Percentiles rank a stretch among this genome's conserved stretches.
phyloP scores from a whole-genome alignment of 2,113 vertebrate species.

The Oenanthe oenanthe region DNA sequence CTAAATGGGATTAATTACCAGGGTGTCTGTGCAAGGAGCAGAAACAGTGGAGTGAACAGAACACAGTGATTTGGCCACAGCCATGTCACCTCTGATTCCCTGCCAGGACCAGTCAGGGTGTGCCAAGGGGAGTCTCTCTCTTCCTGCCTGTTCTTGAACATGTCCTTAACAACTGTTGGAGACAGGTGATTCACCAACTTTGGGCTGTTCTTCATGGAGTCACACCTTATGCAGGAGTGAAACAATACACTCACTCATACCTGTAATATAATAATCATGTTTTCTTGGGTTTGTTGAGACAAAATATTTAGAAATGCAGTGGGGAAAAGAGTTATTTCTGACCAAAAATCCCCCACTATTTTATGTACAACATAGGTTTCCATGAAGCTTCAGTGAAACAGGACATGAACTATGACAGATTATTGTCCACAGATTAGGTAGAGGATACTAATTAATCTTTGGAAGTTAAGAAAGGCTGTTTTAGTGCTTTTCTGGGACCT shows the following conservation, averaged over 20 bases:
- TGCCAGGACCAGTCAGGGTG: not conserved
- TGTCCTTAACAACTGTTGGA: not conserved
- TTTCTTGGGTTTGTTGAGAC: not conserved
- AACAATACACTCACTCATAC: not conserved
- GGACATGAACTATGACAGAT: not conserved
- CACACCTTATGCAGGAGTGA: not conserved
- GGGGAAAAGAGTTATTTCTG: not conserved
- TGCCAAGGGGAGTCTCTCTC: not conserved
- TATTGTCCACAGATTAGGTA: not conserved
- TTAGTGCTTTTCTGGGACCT: not conserved
- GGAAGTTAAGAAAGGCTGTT: not conserved
- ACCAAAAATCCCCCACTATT: rapidly evolving
- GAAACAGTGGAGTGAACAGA: not conserved
- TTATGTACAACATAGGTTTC: rapidly evolving
- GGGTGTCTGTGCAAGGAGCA: not conserved
- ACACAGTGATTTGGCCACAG: rapidly evolving
- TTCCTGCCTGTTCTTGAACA: not conserved
- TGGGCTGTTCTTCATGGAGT: not conserved
- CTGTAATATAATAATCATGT: not conserved
- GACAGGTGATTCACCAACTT: not conserved
- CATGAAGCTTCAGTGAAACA: not conserved
- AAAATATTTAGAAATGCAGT: not conserved
- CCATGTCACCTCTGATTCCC: not conserved
- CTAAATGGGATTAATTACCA: not conserved
- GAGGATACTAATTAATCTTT: not conserved